Conservation (phyloP, 2,113 vertebrate genomes). For the Saimiri boliviensis region DNA sequence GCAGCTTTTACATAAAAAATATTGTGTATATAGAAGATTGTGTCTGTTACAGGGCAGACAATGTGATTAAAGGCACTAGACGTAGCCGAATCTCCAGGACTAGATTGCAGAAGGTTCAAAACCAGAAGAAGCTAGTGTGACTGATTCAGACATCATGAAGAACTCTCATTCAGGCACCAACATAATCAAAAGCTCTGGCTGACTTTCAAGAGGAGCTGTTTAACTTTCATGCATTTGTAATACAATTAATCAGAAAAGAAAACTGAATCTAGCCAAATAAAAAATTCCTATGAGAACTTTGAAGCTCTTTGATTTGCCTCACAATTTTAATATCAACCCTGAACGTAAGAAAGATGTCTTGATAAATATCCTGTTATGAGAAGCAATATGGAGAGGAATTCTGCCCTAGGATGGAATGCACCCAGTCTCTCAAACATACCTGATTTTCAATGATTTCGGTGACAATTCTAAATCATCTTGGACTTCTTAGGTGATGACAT, state of each 20-base stretch:
- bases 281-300: background rate
- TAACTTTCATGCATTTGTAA: slow-evolving; percentile 40
- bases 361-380: background rate
- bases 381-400: background rate
- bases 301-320: background rate
- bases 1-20: slow-evolving; percentile 19
- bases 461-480: background rate
- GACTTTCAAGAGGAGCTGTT: slow-evolving; percentile 17
- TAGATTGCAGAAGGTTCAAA: background rate
- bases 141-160: background rate
- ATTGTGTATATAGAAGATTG: background rate
- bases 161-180: background rate
- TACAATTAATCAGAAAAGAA: slow-evolving; percentile 35
- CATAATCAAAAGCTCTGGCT: background rate
- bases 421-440: background rate
- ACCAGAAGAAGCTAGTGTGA: background rate
- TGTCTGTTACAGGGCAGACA: background rate
- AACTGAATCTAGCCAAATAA: background rate
- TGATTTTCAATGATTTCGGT: background rate
- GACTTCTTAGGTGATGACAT: background rate
- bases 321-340: background rate
- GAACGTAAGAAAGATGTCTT: background rate
- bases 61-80: background rate
- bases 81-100: background rate
- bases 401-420: background rate